These are phyloP conservation scores for Hylaea fasciaria DNA, from an alignment of 2,888 invertebrate genomes.

Conservation along the genomic window DNA sequence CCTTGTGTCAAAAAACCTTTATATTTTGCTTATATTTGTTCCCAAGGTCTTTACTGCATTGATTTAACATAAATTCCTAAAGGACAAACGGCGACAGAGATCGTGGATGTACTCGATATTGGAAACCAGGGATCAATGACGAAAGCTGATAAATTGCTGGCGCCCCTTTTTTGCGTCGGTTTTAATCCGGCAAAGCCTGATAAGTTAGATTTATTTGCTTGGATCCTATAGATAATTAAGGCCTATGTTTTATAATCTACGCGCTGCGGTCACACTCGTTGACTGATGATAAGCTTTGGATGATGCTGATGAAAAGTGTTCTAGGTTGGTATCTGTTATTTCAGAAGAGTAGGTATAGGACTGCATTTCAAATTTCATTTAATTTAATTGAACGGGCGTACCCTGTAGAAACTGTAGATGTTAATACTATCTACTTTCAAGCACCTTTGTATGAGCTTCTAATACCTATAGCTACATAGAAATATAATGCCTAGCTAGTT, in stretches of 20 bases:
- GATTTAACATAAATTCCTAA: conserved; percentile 37
- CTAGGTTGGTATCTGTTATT: too few species aligned
- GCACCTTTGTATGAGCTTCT: too few species aligned
- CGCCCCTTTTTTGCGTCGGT: conserved; percentile 37
- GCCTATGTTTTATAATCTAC: conserved; percentile 7
- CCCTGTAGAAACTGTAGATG: too few species aligned
- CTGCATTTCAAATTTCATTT: too few species aligned
- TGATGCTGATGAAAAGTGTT: too few species aligned
- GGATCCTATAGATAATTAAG: conserved; percentile 57
- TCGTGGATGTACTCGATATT: conserved; percentile 31
- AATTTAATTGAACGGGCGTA: too few species aligned
- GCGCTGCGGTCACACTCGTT: too few species aligned
- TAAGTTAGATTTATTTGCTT: conserved; percentile 40
- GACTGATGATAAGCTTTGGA: too few species aligned
- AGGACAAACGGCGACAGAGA: conserved; percentile 23
- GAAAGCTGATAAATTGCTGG: conserved; percentile 39
- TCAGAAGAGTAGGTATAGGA: too few species aligned
- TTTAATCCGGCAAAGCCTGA: conserved; percentile 32
- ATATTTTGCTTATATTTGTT: conserved; percentile 8
- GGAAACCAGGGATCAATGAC: conserved; percentile 33
- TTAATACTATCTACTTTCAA: too few species aligned
- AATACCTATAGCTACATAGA: too few species aligned
- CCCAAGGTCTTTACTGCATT: conserved; percentile 27
- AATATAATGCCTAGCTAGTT: neutral
- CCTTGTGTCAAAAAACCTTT: neutral